Percentiles rank a stretch among this genome's conserved stretches.
These are phyloP conservation scores for Eilema sororculum DNA, from an alignment of 2,888 invertebrate genomes.

Conservation along the genomic window DNA sequence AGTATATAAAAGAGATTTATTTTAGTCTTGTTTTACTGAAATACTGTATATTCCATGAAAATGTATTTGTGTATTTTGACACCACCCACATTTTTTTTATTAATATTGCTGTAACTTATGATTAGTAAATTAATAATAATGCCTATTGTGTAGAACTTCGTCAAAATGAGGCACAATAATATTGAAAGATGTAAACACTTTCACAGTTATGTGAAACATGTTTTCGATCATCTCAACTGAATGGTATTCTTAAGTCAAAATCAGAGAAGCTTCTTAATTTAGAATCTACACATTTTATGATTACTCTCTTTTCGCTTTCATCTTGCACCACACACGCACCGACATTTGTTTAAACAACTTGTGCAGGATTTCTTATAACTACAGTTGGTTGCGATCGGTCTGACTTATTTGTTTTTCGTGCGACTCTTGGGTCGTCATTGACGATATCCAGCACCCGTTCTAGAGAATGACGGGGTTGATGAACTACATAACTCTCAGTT, in stretches of 20 bases:
- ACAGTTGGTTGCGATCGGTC: slow-evolving; percentile 65
- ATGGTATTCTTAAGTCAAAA: neutral
- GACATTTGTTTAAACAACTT: slow-evolving; percentile 67
- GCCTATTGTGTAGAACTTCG: too few species aligned
- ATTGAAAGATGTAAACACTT: neutral
- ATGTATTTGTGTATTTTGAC: too few species aligned
- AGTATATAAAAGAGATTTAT: too few species aligned
- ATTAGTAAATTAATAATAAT: too few species aligned
- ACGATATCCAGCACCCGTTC: slow-evolving; percentile 61
- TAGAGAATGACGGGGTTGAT: slow-evolving; percentile 36
- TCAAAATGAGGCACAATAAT: too few species aligned
- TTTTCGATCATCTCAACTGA: too few species aligned
- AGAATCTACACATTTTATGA: neutral
- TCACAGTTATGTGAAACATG: neutral
- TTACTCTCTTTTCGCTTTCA: slow-evolving; percentile 17
- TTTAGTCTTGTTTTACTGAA: too few species aligned
- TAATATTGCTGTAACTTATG: too few species aligned
- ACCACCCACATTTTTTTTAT: too few species aligned
- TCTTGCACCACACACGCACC: slow-evolving; percentile 43
- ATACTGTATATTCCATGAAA: too few species aligned
- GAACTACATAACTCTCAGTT: slow-evolving; percentile 38
- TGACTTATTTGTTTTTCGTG: slow-evolving; percentile 61
- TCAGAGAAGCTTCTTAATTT: neutral
- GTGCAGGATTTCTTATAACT: slow-evolving; percentile 63
- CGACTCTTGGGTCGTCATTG: slow-evolving; percentile 54